A percentile compares a stretch with the other conserved stretches of the same genome.
phyloP scores from a whole-genome alignment of 1,140 invertebrate species.

The Drosophila subobscura region DNA sequence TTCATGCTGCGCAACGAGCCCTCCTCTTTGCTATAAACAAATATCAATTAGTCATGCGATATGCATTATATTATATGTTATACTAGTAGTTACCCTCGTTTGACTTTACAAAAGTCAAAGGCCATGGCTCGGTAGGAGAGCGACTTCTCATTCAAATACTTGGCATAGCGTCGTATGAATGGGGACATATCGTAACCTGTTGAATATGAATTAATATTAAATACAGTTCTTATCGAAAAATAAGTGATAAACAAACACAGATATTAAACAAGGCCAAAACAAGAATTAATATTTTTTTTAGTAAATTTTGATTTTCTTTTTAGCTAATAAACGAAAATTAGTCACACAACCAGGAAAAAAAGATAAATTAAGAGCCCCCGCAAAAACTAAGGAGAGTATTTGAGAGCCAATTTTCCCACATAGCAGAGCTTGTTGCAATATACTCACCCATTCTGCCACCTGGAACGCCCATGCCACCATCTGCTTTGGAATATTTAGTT shows the following conservation, averaged over 20 bases:
- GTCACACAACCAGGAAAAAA: conserved; percentile 34
- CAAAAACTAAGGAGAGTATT: conserved; percentile 6
- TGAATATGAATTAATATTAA: conserved; percentile 11
- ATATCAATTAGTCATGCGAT: conserved; percentile 9
- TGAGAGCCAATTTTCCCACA: conserved; percentile 29
- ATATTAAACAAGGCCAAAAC: conserved; percentile 49
- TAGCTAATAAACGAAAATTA: conserved; percentile 37
- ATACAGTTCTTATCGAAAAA: neutral
- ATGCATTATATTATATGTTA: neutral
- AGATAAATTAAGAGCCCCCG: conserved; percentile 13
- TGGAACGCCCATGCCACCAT: conserved; percentile 82
- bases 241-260: conserved; percentile 14
- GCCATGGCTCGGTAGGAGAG: conserved; percentile 98
- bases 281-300: conserved; percentile 38
- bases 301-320: conserved; percentile 47
- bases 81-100: conserved; percentile 91
- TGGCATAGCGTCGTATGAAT: conserved; percentile 98
- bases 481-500: conserved; percentile 63
- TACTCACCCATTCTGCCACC: conserved; percentile 84
- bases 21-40: conserved; percentile 91
- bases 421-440: conserved; percentile 41
- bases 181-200: conserved; percentile 99
- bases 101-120: conserved; percentile 99
- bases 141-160: conserved; percentile 99
- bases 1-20: conserved; percentile 98